Evolutionary conservation across 2,113 vertebrate genomes (phyloP).

Genomic region (Rhea americana): DNA sequence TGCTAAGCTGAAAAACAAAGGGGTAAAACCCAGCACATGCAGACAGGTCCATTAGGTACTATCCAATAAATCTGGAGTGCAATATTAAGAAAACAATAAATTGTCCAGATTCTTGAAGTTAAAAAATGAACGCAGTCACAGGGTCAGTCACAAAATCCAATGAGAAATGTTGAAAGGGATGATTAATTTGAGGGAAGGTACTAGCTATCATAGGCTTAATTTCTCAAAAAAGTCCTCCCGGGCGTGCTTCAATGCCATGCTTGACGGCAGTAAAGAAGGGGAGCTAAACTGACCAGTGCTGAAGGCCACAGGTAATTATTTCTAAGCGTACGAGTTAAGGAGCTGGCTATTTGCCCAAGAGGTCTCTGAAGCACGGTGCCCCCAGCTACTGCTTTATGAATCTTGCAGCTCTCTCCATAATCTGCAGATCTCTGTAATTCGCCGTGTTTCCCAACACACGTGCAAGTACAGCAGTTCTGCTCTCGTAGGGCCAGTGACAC

Average conservation of each 20-base stretch:
- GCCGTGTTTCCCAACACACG: not conserved
- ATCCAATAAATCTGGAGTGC: not conserved
- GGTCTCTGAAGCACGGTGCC: slow-evolving; percentile 25
- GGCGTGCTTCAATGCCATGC: not conserved
- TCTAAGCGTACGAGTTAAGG: not conserved
- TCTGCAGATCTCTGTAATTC: slow-evolving; percentile 31
- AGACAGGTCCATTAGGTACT: not conserved
- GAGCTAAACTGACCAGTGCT: not conserved
- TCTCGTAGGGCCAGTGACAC: not conserved
- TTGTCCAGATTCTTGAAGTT: not conserved
- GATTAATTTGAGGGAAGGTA: not conserved
- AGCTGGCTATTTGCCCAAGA: slow-evolving; percentile 15
- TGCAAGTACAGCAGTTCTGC: not conserved
- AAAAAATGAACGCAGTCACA: not conserved
- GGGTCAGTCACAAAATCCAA: not conserved
- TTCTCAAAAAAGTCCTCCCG: not conserved
- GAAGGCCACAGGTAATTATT: slow-evolving; percentile 20
- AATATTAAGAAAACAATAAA: not conserved
- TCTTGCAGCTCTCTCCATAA: slow-evolving; percentile 16
- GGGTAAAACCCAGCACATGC: not conserved
- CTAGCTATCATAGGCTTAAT: not conserved
- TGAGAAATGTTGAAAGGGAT: not conserved
- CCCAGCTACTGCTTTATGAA: slow-evolving; percentile 50
- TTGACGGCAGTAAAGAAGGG: not conserved
- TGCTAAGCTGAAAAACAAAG: slow-evolving; percentile 10